These are phyloP conservation scores for Manis javanica DNA, from an alignment of 2,797 vertebrate genomes.

Conservation along the genomic window DNA sequence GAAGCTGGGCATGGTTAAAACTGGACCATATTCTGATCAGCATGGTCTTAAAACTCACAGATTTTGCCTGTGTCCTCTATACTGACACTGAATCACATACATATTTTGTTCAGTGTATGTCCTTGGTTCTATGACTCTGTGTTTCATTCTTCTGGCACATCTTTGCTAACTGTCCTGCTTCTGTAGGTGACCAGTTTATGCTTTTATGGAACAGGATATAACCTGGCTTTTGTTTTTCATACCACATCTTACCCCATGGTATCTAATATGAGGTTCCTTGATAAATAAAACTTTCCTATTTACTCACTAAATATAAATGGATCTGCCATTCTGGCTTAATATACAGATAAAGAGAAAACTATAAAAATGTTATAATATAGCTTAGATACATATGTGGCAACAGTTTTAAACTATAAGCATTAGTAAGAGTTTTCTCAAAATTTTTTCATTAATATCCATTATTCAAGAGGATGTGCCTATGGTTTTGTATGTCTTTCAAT, in stretches of 20 bases:
- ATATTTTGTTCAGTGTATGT: background rate
- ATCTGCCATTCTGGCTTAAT: background rate
- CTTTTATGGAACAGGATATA: background rate
- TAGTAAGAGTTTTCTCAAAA: background rate
- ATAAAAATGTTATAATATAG: background rate
- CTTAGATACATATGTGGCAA: background rate
- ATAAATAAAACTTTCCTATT: background rate
- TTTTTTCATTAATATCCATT: background rate
- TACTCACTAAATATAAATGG: background rate
- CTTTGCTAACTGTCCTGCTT: background rate
- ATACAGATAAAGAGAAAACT: background rate
- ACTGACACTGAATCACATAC: background rate
- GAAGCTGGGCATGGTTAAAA: background rate
- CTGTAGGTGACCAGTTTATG: background rate
- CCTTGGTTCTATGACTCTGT: background rate
- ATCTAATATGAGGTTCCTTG: background rate
- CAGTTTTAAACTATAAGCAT: background rate
- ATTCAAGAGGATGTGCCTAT: background rate
- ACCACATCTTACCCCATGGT: accelerated
- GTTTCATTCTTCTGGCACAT: background rate
- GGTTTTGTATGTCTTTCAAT: background rate
- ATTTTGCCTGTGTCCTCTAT: background rate
- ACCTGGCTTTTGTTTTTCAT: background rate
- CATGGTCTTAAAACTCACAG: background rate
- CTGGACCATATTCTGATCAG: background rate